Conservation (phyloP, 1,140 invertebrate species). For the Tetragonula clypearis region DNA sequence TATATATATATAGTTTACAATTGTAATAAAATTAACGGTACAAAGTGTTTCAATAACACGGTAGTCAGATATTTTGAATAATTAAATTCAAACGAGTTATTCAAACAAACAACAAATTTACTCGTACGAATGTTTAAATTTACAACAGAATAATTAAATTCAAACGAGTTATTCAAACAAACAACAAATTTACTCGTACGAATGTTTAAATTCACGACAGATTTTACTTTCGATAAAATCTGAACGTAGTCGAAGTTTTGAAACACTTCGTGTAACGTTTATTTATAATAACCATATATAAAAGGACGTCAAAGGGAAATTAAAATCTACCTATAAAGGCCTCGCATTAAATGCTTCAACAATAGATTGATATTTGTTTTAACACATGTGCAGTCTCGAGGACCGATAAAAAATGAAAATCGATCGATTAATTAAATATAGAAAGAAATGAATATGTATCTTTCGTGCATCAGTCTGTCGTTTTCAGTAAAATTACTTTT, state of each 20-base stretch:
- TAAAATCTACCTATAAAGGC: conserved; percentile 65
- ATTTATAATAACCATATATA: neutral
- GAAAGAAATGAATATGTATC: conserved; percentile 16
- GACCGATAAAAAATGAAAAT: conserved; percentile 22
- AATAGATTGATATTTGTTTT: conserved; percentile 21
- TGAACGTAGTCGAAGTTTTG: neutral
- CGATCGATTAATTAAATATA: conserved; percentile 22
- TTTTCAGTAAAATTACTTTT: conserved; percentile 27
- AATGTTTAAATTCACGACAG: neutral
- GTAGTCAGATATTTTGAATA: neutral
- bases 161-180: neutral
- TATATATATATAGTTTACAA: conserved; percentile 40
- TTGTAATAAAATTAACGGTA: conserved; percentile 40
- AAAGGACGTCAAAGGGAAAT: conserved; percentile 54
- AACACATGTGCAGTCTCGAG: conserved; percentile 15
- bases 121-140: neutral
- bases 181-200: neutral
- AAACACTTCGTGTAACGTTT: conserved; percentile 34
- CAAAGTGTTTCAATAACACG: conserved; percentile 15
- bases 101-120: neutral
- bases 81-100: neutral
- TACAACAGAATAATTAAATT: neutral
- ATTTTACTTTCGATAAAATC: neutral
- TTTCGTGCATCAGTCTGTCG: conserved; percentile 30
- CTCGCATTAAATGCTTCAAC: conserved; percentile 42